phyloP scores from a whole-genome alignment of 2,888 invertebrate genomes.

The Temnothorax unifasciatus region DNA sequence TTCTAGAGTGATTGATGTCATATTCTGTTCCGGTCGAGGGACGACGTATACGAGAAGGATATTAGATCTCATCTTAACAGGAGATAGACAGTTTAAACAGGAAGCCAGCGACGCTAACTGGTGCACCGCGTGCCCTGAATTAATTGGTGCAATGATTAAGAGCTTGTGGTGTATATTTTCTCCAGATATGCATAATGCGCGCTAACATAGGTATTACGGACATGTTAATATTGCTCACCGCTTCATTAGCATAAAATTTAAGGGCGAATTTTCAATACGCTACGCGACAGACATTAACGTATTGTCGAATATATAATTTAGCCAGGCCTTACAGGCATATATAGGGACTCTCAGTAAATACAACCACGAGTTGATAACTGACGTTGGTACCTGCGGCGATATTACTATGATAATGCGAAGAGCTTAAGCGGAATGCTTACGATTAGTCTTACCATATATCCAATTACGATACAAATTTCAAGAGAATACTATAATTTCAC shows the following conservation, averaged over 20 bases:
- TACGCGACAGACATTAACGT: constrained; percentile 25
- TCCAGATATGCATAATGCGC: constrained; percentile 6
- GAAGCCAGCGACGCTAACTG: not conserved
- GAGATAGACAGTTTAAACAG: constrained; percentile 13
- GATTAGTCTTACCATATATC: constrained; percentile 9
- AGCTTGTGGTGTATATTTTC: not conserved
- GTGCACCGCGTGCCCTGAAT: not conserved
- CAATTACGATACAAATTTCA: constrained; percentile 31
- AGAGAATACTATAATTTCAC: constrained; percentile 4
- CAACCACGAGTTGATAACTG: constrained; percentile 45
- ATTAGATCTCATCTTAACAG: constrained; percentile 25
- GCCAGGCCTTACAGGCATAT: constrained; percentile 28
- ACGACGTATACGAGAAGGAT: not conserved
- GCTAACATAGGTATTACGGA: constrained; percentile 5
- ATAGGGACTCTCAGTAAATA: constrained; percentile 27
- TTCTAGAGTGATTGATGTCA: constrained; percentile 20
- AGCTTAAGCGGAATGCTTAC: not conserved
- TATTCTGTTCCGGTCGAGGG: not conserved
- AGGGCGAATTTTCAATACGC: constrained; percentile 17
- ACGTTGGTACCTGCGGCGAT: constrained; percentile 31
- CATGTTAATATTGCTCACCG: constrained; percentile 10
- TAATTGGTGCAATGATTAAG: constrained; percentile 21
- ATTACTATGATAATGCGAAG: constrained; percentile 46
- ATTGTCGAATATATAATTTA: constrained; percentile 30
- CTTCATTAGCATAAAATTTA: constrained; percentile 36